Evolutionary conservation across 2,797 vertebrate species (phyloP), one percentile per base, ranked within the genome.

Genomic region (Malacoraja senta): DNA sequence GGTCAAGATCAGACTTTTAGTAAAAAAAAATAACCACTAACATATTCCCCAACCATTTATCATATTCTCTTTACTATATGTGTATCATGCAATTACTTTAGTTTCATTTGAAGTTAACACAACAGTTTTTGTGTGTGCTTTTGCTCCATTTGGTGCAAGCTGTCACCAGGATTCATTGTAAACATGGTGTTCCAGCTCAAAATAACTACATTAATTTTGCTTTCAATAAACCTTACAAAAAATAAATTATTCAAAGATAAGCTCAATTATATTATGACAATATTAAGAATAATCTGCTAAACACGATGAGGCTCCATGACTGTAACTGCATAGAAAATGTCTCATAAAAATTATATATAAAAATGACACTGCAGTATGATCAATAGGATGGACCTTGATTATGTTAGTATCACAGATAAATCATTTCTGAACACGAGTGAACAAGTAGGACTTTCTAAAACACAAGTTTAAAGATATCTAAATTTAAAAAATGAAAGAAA

Each of bases 331-430:
- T 38, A 74, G 21, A 13, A 92, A n/a, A 76, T 1, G 72, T 92
- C 76, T 44, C 24, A 91, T 90, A 71, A 24, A 91, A 24, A 72
- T 80, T 35, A 91, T 44, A 91, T 74, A 72, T 29, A 74, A 15
- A 53, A 4, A 91, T 26, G 71, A 58, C 90, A 92, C 90, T 92
- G 90, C 90, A 92, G 15, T 92, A 26, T 92, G 71, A 92, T 92
- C 71, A 72, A 92, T 92, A 76, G 12, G 72, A 76, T 58, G 17
- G 12, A 1, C 63, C n/a, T 88, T 74, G 12, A 74, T 53, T 38
- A 53, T 13, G 1, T 74, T 91, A 1, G 10, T 38, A 7, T 74
- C 53, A 88, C 13, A 35, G 8, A 35, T 68, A 19, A 6, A 88
- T 29, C 29, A 26, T 65, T 77, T 65, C 15, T n/a, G 32, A 86